A percentile compares a stretch with the other conserved stretches of the same genome.
Evolutionary conservation across 2,888 invertebrate genomes (phyloP).

Genomic region (Chymomyza fuscimana): DNA sequence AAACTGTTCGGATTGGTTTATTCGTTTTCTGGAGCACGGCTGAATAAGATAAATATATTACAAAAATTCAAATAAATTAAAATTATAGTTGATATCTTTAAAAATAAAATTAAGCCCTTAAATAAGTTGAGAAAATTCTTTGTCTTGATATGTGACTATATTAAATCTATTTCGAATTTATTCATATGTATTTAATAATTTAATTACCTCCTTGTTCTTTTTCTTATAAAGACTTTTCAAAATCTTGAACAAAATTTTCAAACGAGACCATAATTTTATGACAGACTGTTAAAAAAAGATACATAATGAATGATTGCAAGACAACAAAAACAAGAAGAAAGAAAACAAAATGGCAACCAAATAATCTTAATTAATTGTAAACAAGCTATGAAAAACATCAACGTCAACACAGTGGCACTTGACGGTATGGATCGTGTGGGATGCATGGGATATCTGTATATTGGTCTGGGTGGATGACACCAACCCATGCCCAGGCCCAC

Average conservation of each 20-base stretch:
- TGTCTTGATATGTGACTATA: too few species aligned
- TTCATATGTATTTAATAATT: background rate
- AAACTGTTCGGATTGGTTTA: too few species aligned
- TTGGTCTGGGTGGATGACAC: background rate
- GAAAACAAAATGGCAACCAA: conserved; percentile 53
- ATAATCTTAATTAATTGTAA: conserved; percentile 64
- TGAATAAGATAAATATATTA: too few species aligned
- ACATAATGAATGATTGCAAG: conserved; percentile 46
- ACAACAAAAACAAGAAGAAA: background rate
- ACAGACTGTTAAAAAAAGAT: conserved; percentile 30
- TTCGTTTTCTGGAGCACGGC: too few species aligned
- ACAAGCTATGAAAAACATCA: conserved; percentile 56
- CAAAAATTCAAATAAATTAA: too few species aligned
- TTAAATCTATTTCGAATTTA: background rate
- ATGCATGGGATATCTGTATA: background rate
- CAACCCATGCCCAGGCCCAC: too few species aligned
- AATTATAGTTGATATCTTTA: too few species aligned
- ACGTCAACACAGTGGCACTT: conserved; percentile 19
- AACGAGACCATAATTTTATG: conserved; percentile 38
- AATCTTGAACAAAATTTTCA: background rate
- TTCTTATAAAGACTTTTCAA: background rate
- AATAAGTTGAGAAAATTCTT: too few species aligned
- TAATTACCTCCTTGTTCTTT: background rate
- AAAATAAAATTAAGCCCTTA: too few species aligned
- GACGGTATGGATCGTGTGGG: background rate